Base-by-base conservation (phyloP, 2,113 vertebrate species). In the Bucco capensis region DNA sequence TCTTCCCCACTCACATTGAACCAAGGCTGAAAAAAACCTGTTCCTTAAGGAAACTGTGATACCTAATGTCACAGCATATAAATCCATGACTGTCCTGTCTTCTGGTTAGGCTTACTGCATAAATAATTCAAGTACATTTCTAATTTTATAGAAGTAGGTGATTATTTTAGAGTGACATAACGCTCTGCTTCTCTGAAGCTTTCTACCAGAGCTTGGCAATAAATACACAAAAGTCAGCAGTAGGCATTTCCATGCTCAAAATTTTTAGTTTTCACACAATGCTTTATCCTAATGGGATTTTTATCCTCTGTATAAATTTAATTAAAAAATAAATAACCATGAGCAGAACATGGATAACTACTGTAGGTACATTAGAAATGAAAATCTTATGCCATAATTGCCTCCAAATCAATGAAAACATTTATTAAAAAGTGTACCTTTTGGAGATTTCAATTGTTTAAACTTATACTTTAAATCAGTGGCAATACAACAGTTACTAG, bases 311-410 rank as follows among this genome's bases (percentile, higher is more conserved):
- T 38, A 70, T 33, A 49, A 0, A 0, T 56, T 89, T 89, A 94
- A 96, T 95, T 94, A 92, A 95, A 79, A 37, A 73, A 92, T 93
- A 93, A 95, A 96, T 91, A 92, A 79, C 5, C 33, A 86, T 57
- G 53, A 75, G 28, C 19, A 40, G 70, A 91, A 88, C 33, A 80
- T 47, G 33, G 44, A 79, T 82, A 95, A 93, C 92, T 94, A 73
- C 46, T 78, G 28, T 51, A 88, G 24, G 28, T 83, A 86, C 1
- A 2, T 53, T 88, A 81, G 86, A 90, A 94, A 72, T 78, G 0
- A 93, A 92, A 86, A 65, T 28, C 28, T 49, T 9, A 31, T 78
- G 31, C 33, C 77, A n/a, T 44, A 93, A 69, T 40, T 50, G 51
- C 64, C 61, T 75, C 28, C 31, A 79, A 65, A 25, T 76, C 89